Evolutionary conservation across 2,797 vertebrate species (phyloP).

Genomic region (Clangula hyemalis): DNA sequence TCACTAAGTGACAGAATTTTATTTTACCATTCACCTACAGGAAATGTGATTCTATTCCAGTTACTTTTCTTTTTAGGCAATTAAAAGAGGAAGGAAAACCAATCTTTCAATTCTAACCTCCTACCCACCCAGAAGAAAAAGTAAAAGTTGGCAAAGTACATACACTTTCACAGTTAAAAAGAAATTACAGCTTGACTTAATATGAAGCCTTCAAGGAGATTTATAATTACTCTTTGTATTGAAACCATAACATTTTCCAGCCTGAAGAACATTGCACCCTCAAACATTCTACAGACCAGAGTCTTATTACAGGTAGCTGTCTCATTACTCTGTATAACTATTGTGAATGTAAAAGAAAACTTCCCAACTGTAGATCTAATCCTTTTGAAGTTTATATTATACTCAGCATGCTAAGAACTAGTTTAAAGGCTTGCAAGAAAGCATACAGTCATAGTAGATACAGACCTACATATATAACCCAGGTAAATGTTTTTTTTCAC

Average conservation of each 20-base stretch:
- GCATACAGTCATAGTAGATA: background rate
- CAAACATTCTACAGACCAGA: background rate
- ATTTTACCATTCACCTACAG: background rate
- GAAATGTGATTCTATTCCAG: background rate
- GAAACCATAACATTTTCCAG: background rate
- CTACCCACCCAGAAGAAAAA: conserved; percentile 13
- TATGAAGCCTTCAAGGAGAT: conserved; percentile 17
- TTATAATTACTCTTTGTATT: conserved; percentile 45
- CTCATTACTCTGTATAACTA: background rate
- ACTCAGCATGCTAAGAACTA: background rate
- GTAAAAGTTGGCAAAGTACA: background rate
- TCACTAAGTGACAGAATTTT: background rate
- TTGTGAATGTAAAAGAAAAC: background rate
- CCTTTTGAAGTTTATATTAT: background rate
- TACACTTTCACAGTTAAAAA: conserved; percentile 11
- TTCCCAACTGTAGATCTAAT: background rate
- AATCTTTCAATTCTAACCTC: background rate
- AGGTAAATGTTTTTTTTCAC: background rate
- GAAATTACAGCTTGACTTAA: conserved; percentile 19
- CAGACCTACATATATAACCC: background rate
- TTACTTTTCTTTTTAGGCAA: background rate
- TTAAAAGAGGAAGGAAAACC: conserved; percentile 52
- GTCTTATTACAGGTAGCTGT: conserved; percentile 1
- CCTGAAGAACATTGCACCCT: background rate
- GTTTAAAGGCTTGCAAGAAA: background rate